These are phyloP conservation scores for Pyrrhia umbra DNA, from an alignment of 2,888 invertebrate species.

Conservation along the genomic window DNA sequence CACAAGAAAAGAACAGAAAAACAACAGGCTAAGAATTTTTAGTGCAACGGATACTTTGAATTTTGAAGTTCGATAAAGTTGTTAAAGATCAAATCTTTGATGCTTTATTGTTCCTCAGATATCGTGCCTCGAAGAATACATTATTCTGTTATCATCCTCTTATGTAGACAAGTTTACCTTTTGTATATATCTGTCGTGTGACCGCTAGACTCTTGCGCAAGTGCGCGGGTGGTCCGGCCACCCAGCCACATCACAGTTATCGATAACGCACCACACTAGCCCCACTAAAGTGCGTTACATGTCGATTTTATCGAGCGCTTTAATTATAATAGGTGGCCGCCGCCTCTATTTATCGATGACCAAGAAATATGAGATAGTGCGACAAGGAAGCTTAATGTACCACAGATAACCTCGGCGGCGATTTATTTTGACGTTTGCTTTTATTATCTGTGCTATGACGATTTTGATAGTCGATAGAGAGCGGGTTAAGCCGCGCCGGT, in stretches of 20 bases:
- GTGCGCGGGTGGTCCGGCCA: conserved; percentile 79
- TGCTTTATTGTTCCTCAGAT: neutral
- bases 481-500: conserved; percentile 35
- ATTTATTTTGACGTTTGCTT: conserved; percentile 73
- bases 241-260: conserved; percentile 70
- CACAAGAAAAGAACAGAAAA: conserved; percentile 8
- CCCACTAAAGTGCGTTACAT: conserved; percentile 76
- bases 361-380: conserved; percentile 74
- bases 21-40: neutral
- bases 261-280: conserved; percentile 79
- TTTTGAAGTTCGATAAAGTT: neutral
- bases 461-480: conserved; percentile 56
- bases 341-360: conserved; percentile 74
- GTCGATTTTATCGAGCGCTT: conserved; percentile 80
- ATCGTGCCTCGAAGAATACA: neutral
- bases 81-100: neutral
- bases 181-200: conserved; percentile 45
- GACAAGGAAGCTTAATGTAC: conserved; percentile 76
- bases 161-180: conserved; percentile 29
- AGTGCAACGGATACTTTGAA: neutral
- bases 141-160: neutral
- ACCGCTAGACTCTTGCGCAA: conserved; percentile 59
- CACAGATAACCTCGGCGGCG: conserved; percentile 70
- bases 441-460: conserved; percentile 66
- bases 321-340: conserved; percentile 81